Base-by-base conservation (phyloP, 2,888 invertebrate genomes). In the Brenthis ino region DNA sequence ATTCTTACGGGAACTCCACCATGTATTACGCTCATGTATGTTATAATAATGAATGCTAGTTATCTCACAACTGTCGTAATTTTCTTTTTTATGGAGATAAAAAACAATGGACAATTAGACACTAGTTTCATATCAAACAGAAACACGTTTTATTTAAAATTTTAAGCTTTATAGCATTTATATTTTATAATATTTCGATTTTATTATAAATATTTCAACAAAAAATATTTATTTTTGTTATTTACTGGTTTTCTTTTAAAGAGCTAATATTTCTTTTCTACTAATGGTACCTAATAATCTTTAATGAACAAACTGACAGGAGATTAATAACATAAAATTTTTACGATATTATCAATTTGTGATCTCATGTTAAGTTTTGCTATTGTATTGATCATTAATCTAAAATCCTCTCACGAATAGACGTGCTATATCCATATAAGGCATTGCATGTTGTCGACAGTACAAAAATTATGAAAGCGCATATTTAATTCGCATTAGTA, bases 11-110 rank as follows among this genome's bases (percentile, higher is more conserved):
- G 58, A 60, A 60, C 48, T 60, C 37, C 24, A n/a, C 12, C 48
- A n/a, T 60, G n/a, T 60, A 48, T 48, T 60, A 48, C 48, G 58
- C 12, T 13, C 28, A 47, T 60, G 28, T 60, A 60, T 60, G 58
- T 60, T 48, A 48, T 60, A 60, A 48, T 60, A 60, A 60, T 50
- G 24, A 50, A 60, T 28, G 48, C n/a, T 14, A 48, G 58, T 60
- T 60, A 60, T 60, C 58, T 60, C 48, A 60, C 58, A 28, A 58
- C 50, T 58, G 48, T n/a, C 14, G 58, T 58, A 48, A 50, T 60
- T 57, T 68, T 68, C 43, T 68, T 68, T 68, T 64, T 61, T 50
- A 48, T 50, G 43, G n/a, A 58, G 28, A 28, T 60, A 60, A 48
- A 58, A 60, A 60, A 60, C 58, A 60, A 60, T 60, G 47, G 6